phyloP scores from a whole-genome alignment of 2,888 invertebrate genomes.

The Brenthis hecate region DNA sequence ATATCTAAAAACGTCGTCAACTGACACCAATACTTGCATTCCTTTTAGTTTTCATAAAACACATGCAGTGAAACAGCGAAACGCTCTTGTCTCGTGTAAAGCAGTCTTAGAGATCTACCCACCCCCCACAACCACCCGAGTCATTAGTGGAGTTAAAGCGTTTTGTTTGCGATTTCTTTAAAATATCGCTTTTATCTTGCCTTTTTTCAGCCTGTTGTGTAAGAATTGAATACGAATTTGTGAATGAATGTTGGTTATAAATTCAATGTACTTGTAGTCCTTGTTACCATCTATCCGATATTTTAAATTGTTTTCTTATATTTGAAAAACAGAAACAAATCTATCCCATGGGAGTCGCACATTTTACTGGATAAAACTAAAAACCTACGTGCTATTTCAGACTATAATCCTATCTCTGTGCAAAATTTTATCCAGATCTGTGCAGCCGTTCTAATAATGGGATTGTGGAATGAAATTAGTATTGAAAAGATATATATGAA shows the following conservation, averaged over 20 bases:
- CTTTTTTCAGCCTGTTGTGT: constrained; percentile 18
- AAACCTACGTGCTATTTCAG: too few species aligned
- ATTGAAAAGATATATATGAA: too few species aligned
- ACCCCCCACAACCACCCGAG: constrained; percentile 3
- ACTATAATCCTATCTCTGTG: too few species aligned
- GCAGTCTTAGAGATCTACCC: constrained; percentile 1
- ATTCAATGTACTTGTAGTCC: neutral
- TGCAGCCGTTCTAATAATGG: too few species aligned
- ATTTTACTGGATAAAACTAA: too few species aligned
- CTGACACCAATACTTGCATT: too few species aligned
- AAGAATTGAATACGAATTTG: constrained; percentile 25
- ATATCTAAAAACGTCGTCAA: too few species aligned
- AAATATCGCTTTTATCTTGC: constrained; percentile 28
- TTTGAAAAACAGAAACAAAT: neutral
- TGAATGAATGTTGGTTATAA: constrained; percentile 6
- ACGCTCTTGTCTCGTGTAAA: neutral
- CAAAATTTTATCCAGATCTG: too few species aligned
- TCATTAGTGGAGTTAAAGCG: constrained; percentile 31
- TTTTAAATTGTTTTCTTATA: neutral
- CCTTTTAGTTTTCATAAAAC: neutral
- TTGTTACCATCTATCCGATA: neutral
- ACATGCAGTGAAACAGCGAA: constrained; percentile 1
- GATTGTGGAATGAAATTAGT: too few species aligned
- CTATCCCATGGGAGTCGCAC: too few species aligned
- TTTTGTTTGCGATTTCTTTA: constrained; percentile 28